Percentiles rank a stretch among this genome's conserved stretches.
Conservation (phyloP, 2,113 vertebrate genomes). For the Lathamus discolor region DNA sequence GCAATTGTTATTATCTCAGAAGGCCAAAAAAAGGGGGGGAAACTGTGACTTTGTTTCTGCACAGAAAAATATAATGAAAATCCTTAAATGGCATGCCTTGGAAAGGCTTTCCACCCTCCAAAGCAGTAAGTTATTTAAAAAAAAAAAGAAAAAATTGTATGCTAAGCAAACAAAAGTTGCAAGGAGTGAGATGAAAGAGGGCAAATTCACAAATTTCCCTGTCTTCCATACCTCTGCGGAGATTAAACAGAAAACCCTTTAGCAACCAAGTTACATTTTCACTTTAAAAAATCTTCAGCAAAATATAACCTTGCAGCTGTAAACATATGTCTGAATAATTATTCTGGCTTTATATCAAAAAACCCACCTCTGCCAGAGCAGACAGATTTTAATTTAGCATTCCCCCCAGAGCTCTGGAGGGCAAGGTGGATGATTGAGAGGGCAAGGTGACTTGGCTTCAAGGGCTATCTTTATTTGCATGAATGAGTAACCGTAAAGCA, state of each 20-base stretch:
- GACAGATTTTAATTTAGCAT: constrained; percentile 83
- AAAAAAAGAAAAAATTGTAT: background rate
- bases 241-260: constrained; percentile 59
- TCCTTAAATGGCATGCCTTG: background rate
- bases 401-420: constrained; percentile 80
- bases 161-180: constrained; percentile 4
- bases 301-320: constrained; percentile 74
- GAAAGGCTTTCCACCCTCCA: background rate
- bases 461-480: constrained; percentile 83
- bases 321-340: constrained; percentile 81
- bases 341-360: constrained; percentile 80
- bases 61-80: background rate
- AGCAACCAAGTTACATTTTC: constrained; percentile 62
- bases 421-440: constrained; percentile 79
- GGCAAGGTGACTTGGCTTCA: constrained; percentile 81
- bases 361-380: constrained; percentile 76
- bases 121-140: background rate
- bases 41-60: background rate
- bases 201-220: background rate
- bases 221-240: background rate
- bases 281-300: constrained; percentile 68
- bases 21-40: background rate
- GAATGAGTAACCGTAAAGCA: constrained; percentile 82
- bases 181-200: constrained; percentile 27
- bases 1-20: background rate